Base-by-base conservation (phyloP, 2,888 invertebrate genomes). In the Agrilus cyanescens region DNA sequence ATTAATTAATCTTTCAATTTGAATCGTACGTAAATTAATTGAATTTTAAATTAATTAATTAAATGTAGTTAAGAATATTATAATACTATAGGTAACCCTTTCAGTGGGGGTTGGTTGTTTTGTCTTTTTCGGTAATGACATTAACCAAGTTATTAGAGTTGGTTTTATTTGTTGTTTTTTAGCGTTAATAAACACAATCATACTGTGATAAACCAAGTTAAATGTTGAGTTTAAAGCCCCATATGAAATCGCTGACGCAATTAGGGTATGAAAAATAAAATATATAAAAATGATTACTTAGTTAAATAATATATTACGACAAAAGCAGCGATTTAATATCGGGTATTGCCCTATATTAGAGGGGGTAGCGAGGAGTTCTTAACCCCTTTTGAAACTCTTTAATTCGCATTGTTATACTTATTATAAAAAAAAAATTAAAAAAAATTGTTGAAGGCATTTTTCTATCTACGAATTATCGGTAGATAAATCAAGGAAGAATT, bases 181-280 rank as follows among this genome's bases (percentile, higher is more conserved):
- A 65, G 65, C 60, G 58, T 61, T 63, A 62, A 61, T 49, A 40
- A 54, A 66, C 63, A 66, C 65, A 67, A 66, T 66, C 63, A 72
- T 76, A 75, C 77, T 78, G 78, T 77, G 77, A 77, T 78, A 78
- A 74, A 64, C 71, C 71, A 74, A 70, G 74, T 74, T 76, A 75
- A 68, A 72, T 73, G 73, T 78, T 77, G 76, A 76, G 75, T 77
- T 76, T 71, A 37, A 40, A 38, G 46, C 43, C 50, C 47, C 35
- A 46, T 47, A 44, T 48, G 48, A 49, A 50, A 45, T 50, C 51
- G 50, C 42, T 50, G 48, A 25, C 8, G 25, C 10, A 25, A 8
- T 25, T 25, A 20, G 20, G 20, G 20, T 20, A 20, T 2, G 2
- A 25, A 25, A 25, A 25, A 10, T 2, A 25, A 25, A 10, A 25